phyloP scores from a whole-genome alignment of 2,797 vertebrate species.

The Eleutherodactylus coqui region DNA sequence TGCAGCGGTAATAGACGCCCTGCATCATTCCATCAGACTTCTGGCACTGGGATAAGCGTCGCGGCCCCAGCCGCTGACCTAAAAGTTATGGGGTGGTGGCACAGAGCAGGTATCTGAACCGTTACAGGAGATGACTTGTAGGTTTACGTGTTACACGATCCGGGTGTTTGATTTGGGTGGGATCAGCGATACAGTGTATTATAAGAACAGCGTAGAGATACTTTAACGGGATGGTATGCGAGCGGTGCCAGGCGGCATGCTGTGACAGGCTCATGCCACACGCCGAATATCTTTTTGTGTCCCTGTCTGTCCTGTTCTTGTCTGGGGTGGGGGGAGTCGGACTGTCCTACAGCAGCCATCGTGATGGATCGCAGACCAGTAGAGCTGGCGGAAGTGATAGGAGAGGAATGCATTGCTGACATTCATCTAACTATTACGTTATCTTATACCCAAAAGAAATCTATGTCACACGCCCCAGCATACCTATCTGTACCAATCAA shows the following conservation, averaged over 20 bases:
- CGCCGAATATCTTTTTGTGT: slow-evolving; percentile 58
- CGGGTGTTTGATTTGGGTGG: slow-evolving; percentile 10
- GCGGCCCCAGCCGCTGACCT: too few relatives aligned
- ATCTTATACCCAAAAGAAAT: slow-evolving; percentile 50
- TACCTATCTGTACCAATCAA: slow-evolving; percentile 55
- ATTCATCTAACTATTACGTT: slow-evolving; percentile 54
- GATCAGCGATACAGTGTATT: neutral
- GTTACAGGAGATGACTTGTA: slow-evolving; percentile 4
- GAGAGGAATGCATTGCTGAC: slow-evolving; percentile 58
- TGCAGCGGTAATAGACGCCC: neutral
- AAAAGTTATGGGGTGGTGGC: neutral
- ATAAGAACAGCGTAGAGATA: neutral
- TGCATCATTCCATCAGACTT: neutral
- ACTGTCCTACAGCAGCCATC: slow-evolving; percentile 10
- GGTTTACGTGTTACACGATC: slow-evolving; percentile 25
- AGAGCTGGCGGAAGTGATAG: slow-evolving; percentile 59
- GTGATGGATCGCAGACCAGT: slow-evolving; percentile 58
- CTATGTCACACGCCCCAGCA: neutral
- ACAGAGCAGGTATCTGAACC: neutral
- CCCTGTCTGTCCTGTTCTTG: slow-evolving; percentile 65
- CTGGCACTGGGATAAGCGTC: neutral
- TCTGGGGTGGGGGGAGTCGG: neutral
- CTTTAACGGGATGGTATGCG: neutral
- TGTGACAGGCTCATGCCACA: slow-evolving; percentile 63
- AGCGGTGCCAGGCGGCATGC: slow-evolving; percentile 38